Conservation (phyloP, 2,113 vertebrate genomes). For the Camarhynchus parvulus region DNA sequence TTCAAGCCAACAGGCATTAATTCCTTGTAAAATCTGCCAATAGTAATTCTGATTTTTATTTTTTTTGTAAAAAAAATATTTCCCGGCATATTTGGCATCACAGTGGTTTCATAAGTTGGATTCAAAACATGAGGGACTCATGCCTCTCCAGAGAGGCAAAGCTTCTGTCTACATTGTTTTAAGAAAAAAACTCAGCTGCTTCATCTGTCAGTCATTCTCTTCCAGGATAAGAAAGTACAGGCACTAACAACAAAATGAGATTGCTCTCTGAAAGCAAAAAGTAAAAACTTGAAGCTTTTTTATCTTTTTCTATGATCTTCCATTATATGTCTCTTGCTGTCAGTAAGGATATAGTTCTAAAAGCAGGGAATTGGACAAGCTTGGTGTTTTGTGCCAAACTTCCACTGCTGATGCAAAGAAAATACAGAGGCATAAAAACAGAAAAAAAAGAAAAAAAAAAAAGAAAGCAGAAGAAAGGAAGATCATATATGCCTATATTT, state of each 20-base stretch:
- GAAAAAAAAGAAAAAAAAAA: fast-evolving
- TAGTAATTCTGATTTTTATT: background rate
- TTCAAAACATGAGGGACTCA: background rate
- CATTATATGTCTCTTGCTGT: background rate
- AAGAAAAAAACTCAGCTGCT: background rate
- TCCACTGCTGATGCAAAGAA: background rate
- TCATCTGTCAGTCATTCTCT: background rate
- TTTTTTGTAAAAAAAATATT: background rate
- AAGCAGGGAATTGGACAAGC: background rate
- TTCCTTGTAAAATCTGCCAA: background rate
- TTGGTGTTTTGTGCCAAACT: background rate
- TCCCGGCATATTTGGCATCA: background rate
- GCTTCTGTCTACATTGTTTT: background rate
- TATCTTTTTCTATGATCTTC: background rate
- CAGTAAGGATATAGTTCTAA: background rate
- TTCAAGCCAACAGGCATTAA: background rate
- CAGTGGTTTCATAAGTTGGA: background rate
- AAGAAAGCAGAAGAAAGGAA: background rate
- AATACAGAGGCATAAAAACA: background rate
- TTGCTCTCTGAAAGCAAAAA: background rate
- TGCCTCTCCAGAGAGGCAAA: background rate
- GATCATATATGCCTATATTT: background rate
- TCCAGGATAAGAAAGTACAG: background rate
- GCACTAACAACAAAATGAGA: background rate
- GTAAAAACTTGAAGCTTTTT: background rate